Evolutionary conservation across 1,140 invertebrate species (phyloP).

Genomic region (honey bee (Apis mellifera)): DNA sequence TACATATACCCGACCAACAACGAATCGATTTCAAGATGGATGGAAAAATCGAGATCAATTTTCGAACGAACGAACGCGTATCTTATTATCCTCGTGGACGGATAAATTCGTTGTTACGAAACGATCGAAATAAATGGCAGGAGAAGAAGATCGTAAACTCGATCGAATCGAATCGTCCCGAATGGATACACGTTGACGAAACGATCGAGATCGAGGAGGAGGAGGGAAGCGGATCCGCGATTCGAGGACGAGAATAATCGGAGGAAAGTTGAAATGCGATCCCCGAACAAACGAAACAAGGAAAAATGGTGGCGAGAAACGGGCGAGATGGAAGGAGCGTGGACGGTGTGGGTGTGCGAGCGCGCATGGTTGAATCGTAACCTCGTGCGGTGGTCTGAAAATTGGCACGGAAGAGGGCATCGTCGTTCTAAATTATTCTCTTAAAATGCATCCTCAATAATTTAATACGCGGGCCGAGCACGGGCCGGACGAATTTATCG

Average conservation of each 20-base stretch:
- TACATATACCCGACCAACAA: neutral
- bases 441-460: constrained; percentile 40
- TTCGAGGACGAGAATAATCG: neutral
- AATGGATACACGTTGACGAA: constrained; percentile 67
- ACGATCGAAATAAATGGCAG: neutral
- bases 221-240: neutral
- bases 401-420: constrained; percentile 46
- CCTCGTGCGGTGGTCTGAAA: neutral
- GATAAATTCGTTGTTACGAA: neutral
- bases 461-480: constrained; percentile 40
- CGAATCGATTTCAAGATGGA: neutral
- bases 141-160: constrained; percentile 23
- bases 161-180: constrained; percentile 35
- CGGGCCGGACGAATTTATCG: constrained; percentile 34
- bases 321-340: neutral
- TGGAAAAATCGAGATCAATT: neutral
- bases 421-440: constrained; percentile 44
- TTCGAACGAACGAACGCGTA: neutral
- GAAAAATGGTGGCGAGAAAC: constrained; percentile 28
- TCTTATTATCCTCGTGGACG: too few species aligned
- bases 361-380: neutral
- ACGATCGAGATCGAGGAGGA: constrained; percentile 36
- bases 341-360: neutral
- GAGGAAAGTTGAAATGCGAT: neutral
- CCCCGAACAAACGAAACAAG: too few species aligned